Conservation (phyloP, 2,113 vertebrate genomes). For the Orthochromis malagaraziensis region DNA sequence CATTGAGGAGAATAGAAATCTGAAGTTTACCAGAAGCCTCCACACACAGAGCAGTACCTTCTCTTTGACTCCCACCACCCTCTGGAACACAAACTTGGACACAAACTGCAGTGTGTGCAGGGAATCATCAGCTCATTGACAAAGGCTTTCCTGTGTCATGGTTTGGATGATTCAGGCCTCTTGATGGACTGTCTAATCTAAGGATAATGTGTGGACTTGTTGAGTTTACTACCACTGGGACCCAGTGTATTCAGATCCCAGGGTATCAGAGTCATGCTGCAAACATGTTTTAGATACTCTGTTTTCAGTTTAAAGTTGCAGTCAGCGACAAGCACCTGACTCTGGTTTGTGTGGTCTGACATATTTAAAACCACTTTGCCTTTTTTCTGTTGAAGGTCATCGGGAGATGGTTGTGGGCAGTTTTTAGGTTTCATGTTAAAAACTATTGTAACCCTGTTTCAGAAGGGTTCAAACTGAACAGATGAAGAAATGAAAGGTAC, state of each 20-base stretch:
- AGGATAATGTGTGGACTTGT: fast-evolving
- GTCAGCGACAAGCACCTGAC: background rate
- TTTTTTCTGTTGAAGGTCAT: background rate
- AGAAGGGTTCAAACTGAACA: background rate
- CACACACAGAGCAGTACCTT: too few relatives aligned
- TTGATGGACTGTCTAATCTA: fast-evolving
- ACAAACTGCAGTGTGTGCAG: background rate
- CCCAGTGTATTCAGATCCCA: background rate
- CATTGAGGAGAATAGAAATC: too few relatives aligned
- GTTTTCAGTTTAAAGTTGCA: background rate
- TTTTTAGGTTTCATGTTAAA: background rate
- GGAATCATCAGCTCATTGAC: background rate
- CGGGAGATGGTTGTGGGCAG: background rate
- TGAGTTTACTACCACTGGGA: fast-evolving
- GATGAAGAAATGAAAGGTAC: background rate
- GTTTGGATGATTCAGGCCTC: background rate
- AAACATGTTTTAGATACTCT: background rate
- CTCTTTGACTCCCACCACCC: too few relatives aligned
- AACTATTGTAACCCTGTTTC: background rate
- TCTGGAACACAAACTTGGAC: too few relatives aligned
- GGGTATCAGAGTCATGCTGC: fast-evolving
- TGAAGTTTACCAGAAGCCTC: too few relatives aligned
- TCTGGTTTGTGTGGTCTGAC: background rate
- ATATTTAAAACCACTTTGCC: background rate
- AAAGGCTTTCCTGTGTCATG: background rate